These are phyloP conservation scores for Chrysaora quinquecirrha DNA, from an alignment of 30 jellyfish, hydroid and myxozoan genomes.

Conservation along the genomic window DNA sequence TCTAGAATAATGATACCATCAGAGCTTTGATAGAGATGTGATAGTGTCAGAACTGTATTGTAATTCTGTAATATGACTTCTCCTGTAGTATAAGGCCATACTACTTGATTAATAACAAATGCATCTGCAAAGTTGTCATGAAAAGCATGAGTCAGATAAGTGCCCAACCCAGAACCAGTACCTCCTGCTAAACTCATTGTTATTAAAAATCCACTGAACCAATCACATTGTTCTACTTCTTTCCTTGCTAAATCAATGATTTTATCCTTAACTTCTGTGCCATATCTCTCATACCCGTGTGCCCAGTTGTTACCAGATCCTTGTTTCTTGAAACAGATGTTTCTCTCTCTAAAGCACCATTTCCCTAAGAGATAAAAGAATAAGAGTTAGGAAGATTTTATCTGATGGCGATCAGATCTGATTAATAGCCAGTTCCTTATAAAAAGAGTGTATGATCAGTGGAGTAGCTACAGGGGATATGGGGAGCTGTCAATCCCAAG, in stretches of 20 bases:
- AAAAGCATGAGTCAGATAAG: slow-evolving; percentile 69
- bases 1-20: slow-evolving; percentile 71
- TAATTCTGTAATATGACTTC: slow-evolving; percentile 96
- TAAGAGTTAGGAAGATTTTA: too few species aligned
- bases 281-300: slow-evolving; percentile 87
- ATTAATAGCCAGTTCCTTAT: too few species aligned
- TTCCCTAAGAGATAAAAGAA: slow-evolving; percentile 71
- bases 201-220: slow-evolving; percentile 81
- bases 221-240: slow-evolving; percentile 94
- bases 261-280: slow-evolving; percentile 53
- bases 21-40: slow-evolving; percentile 93
- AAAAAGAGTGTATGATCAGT: too few species aligned
- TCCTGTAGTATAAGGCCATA: slow-evolving; percentile 95
- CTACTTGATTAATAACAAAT: slow-evolving; percentile 72
- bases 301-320: slow-evolving; percentile 99
- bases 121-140: slow-evolving; percentile 76
- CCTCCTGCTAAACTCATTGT: slow-evolving; percentile 99
- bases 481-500: too few species aligned
- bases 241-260: slow-evolving; percentile 76
- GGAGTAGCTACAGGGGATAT: too few species aligned
- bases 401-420: too few species aligned
- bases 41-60: slow-evolving; percentile 83
- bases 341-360: slow-evolving; percentile 61
- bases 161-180: slow-evolving; percentile 99
- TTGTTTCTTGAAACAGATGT: slow-evolving; percentile 53